phyloP scores from a whole-genome alignment of 1,140 invertebrate genomes.

The Aphaenogaster floridana region DNA sequence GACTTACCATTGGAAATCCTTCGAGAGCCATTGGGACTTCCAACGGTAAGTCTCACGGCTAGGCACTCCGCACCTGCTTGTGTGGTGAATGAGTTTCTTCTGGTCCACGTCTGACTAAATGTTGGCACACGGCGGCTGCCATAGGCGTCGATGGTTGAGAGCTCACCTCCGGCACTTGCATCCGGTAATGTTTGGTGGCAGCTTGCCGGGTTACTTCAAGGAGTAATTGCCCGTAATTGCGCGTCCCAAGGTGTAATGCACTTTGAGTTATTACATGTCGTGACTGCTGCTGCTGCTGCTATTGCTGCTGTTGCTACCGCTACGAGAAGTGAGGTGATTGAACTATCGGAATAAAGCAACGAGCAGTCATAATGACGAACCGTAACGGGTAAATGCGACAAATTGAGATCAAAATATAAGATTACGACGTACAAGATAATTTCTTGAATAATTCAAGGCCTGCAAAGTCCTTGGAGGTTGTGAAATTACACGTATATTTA shows the following conservation, averaged over 20 bases:
- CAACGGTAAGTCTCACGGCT: conserved; percentile 16
- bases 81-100: conserved; percentile 80
- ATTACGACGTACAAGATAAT: conserved; percentile 6
- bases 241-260: conserved; percentile 48
- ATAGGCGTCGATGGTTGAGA: conserved; percentile 70
- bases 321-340: conserved; percentile 47
- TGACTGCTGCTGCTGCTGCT: conserved; percentile 21
- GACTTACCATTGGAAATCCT: no score
- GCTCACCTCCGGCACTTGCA: conserved; percentile 64
- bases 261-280: conserved; percentile 55
- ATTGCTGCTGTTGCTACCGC: background rate
- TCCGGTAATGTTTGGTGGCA: conserved; percentile 71
- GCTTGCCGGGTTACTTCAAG: conserved; percentile 69
- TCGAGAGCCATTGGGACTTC: conserved; percentile 5
- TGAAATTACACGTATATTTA: background rate
- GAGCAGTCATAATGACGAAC: background rate
- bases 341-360: conserved; percentile 31
- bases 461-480: background rate
- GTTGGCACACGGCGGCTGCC: conserved; percentile 62
- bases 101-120: conserved; percentile 76
- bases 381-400: conserved; percentile 30
- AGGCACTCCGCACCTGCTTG: conserved; percentile 36
- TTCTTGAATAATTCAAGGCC: conserved; percentile 11
- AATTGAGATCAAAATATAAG: conserved; percentile 25
- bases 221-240: conserved; percentile 55